Evolutionary conservation across 2,888 invertebrate species (phyloP), one percentile per base, ranked within the genome.

Genomic region (Bhutanitis thaidina): DNA sequence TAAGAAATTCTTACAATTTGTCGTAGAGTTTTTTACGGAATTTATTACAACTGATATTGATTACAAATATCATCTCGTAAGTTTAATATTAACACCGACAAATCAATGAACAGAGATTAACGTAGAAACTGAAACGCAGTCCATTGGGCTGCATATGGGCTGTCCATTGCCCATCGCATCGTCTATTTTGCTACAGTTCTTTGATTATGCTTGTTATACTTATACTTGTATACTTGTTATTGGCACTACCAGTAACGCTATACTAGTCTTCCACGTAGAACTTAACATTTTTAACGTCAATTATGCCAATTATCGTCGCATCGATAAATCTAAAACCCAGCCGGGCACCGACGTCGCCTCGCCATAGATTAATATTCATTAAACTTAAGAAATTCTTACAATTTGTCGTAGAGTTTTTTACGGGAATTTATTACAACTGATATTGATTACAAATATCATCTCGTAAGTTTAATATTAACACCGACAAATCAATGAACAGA

Each of bases 1-100:
- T 62, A 45, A 66, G 61, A 57, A 69, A 77, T 77, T 73, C 73
- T 56, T 60, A 69, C 77, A 74, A 82, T 81, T 81, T 80, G 80
- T 80, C 79, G 56, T 54, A 57, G 58, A 48, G 68, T 63, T 73
- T 45, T 67, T 69, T 67, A 65, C 60, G 49, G 57, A 64, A 79
- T 80, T 79, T 80, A 81, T 77, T 59, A 58, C 61, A 53, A 52
- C 40, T n/a, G n/a, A n/a, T n/a, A n/a, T n/a, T n/a, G n/a, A n/a
- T n/a, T n/a, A n/a, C n/a, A n/a, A n/a, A n/a, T n/a, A n/a, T n/a
- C n/a, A n/a, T n/a, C n/a, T n/a, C n/a, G n/a, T n/a, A n/a, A n/a
- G n/a, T n/a, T n/a, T n/a, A n/a, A n/a, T n/a, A n/a, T n/a, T n/a
- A n/a, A n/a, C n/a, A n/a, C n/a, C n/a, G n/a, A n/a, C n/a, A n/a